Evolutionary conservation across 2,888 invertebrate genomes (phyloP), one percentile per base, ranked within the genome.

Genomic region (Chromoteleia sp.): DNA sequence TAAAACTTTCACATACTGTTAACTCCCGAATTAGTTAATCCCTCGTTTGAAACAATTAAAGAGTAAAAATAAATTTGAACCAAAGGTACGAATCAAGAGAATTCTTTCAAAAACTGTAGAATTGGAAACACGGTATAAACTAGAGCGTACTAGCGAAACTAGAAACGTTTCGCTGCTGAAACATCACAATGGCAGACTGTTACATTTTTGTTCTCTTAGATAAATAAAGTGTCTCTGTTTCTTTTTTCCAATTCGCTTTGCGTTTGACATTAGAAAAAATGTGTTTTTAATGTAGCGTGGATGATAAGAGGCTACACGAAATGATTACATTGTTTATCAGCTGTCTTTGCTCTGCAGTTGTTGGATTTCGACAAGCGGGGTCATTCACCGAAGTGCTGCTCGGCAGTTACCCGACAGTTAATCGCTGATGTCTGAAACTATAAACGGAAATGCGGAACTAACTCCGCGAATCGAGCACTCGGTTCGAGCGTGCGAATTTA

Each of bases 371-470:
- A 80, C 71, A 78, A 73, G 65, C 65, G 74, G 70, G 85, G 84
- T 85, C 85, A 82, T 85, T 82, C 83, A 85, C 84, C 84, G 83
- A 76, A 77, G 65, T 76, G 74, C 63, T 76, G 74, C 63, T 56
- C 48, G 52, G 65, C 83, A 81, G 82, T 85, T 84, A 83, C 19
- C 54, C 73, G 75, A 58, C 81, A 54, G 75, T 77, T 78, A 79
- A 68, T 76, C 80, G 75, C 52, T 50, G 71, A 58, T 74, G 54
- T 68, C 74, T 71, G 73, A 67, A 73, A 77, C 80, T 79, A 74
- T 68, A 74, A 74, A 79, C 79, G 79, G 80, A 80, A 80, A 80
- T 80, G 45, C 73, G 79, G 67, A 73, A 79, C 79, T 73, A 52
- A 68, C 41, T 76, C 45, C 21, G 56, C 63, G 70, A 52, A 59